A percentile compares a stretch with the other conserved stretches of the same genome.
Evolutionary conservation across 1,140 invertebrate genomes (phyloP).

Genomic region (Ceratitis capitata): DNA sequence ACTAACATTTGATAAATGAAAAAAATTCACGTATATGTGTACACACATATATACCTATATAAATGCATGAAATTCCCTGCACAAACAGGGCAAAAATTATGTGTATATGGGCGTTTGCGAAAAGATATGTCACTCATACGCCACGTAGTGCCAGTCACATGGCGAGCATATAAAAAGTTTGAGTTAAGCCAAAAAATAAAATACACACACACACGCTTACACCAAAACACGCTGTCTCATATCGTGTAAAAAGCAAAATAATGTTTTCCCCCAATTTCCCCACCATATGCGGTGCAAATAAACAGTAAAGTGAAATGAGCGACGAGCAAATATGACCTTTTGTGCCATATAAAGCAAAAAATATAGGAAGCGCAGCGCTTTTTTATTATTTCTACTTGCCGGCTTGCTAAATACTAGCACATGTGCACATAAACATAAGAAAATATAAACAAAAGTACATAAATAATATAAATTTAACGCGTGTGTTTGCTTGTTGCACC

Average conservation of each 20-base stretch:
- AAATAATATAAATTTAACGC: background rate
- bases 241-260: background rate
- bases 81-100: background rate
- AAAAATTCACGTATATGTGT: background rate
- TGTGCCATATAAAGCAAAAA: slow-evolving; percentile 7
- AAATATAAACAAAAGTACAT: background rate
- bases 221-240: background rate
- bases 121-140: slow-evolving; percentile 23
- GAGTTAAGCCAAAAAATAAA: background rate
- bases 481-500: background rate
- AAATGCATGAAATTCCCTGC: background rate
- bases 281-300: background rate
- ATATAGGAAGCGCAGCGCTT: background rate
- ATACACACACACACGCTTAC: background rate
- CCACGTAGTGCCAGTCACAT: background rate
- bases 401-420: background rate
- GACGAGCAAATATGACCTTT: slow-evolving; percentile 8
- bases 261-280: slow-evolving; percentile 27
- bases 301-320: background rate
- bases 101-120: too few species aligned
- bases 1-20: background rate
- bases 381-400: slow-evolving; percentile 11
- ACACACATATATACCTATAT: background rate
- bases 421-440: background rate
- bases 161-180: background rate